Conservation (phyloP, 2,888 invertebrate genomes). For the Tricholauxania praeusta region DNA sequence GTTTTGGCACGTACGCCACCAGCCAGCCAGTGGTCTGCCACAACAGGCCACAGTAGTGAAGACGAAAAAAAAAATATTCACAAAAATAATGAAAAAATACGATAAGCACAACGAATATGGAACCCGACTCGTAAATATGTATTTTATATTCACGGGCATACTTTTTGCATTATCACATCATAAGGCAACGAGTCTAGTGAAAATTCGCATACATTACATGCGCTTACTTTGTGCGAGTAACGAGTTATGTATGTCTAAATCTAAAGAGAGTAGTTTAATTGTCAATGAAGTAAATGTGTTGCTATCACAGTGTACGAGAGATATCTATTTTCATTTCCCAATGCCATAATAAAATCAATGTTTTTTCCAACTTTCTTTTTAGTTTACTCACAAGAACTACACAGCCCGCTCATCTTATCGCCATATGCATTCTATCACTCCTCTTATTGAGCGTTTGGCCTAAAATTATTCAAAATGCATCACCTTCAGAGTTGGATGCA, state of each 20-base stretch:
- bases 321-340: not conserved
- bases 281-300: too few species aligned
- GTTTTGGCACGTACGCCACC: constrained; percentile 66
- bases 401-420: constrained; percentile 84
- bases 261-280: too few species aligned
- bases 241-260: too few species aligned
- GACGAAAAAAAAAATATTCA: constrained; percentile 1
- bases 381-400: constrained; percentile 80
- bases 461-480: constrained; percentile 62
- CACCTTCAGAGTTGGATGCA: constrained; percentile 39
- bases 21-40: constrained; percentile 29
- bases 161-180: constrained; percentile 1
- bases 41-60: too few species aligned
- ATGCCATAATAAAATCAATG: not conserved
- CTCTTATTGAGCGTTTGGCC: constrained; percentile 70
- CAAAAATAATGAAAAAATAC: not conserved
- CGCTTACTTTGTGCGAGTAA: too few species aligned
- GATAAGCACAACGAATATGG: too few species aligned
- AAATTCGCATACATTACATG: too few species aligned
- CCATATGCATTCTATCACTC: constrained; percentile 72
- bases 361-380: constrained; percentile 60
- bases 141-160: not conserved
- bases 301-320: too few species aligned
- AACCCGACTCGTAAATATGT: not conserved
- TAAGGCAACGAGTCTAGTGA: too few species aligned